Evolutionary conservation across 2,113 vertebrate species (phyloP), one percentile per base, ranked within the genome.

Genomic region (Oreotragus oreotragus): DNA sequence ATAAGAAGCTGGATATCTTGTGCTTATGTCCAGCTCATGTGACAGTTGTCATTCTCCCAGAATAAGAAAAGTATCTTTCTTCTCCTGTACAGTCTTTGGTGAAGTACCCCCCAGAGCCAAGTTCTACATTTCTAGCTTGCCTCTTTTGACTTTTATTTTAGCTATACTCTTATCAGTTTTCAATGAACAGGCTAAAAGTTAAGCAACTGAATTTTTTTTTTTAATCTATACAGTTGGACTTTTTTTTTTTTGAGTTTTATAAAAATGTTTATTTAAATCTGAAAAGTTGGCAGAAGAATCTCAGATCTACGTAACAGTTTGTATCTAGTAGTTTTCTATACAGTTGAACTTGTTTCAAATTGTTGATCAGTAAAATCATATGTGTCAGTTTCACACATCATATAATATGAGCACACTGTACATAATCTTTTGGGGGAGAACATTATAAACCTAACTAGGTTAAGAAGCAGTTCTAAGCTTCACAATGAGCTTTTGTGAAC

Each of bases 181-280:
- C 81, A 94, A 55, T n/a, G 27, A 5, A 58, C 23, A 88, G n/a
- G 25, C 58, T 91, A 51, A 93, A 95, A 66, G 16, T 76, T 80
- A 88, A 23, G 10, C 28, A 87, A 36, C 28, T 76, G 23, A 57
- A 17, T 17, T 49, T 13, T 23, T 64, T 76, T 58, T 77, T 90
- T 77, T 77, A 87, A 83, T 33, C 60, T 83, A 5, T 3, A 15
- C 45, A 62, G 45, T 81, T 95, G 28, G 21, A 57, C 84, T 53
- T 16, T 49, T 80, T 28, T 58, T 58, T 53, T 28, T 58, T 58
- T 58, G 0, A 96, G 84, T 94, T 91, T 89, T 57, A 95, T 94
- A 91, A 97, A 76, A 91, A 83, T 88, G 28, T 94, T 97, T 90
- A 96, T 88, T 93, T 83, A 90, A 77, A 76, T 77, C 30, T 88